Conservation (phyloP, 2,888 invertebrate genomes). For the Acanthosoma haemorrhoidale region DNA sequence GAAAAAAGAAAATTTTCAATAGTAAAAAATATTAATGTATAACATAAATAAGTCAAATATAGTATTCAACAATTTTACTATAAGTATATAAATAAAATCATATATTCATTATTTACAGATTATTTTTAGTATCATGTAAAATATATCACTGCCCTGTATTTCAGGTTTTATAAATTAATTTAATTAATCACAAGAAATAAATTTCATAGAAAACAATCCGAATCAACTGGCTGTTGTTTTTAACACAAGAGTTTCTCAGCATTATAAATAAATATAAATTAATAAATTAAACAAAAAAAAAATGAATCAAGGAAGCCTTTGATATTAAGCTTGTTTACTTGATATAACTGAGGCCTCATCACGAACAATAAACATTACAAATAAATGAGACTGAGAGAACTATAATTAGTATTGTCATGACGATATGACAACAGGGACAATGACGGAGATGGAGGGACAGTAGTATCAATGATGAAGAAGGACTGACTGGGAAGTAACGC, state of each 20-base stretch:
- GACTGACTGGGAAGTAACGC: neutral
- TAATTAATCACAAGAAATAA: slow-evolving; percentile 3
- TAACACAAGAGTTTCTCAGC: neutral
- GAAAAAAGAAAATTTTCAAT: neutral
- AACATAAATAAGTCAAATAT: slow-evolving; percentile 20
- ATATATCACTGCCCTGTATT: slow-evolving; percentile 18
- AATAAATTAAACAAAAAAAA: neutral
- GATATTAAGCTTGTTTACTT: neutral
- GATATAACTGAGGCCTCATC: neutral
- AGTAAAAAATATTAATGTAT: slow-evolving; percentile 1
- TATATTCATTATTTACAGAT: slow-evolving; percentile 13
- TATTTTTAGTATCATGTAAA: slow-evolving; percentile 11
- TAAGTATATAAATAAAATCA: slow-evolving; percentile 16
- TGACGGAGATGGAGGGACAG: neutral
- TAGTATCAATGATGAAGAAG: neutral
- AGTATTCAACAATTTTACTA: slow-evolving; percentile 18
- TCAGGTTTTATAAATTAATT: neutral
- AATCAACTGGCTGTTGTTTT: slow-evolving; percentile 19
- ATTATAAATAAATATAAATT: neutral
- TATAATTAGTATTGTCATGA: neutral
- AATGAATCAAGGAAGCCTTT: slow-evolving; percentile 12
- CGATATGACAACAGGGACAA: neutral
- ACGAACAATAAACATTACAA: neutral
- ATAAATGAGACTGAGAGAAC: neutral
- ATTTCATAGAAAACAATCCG: slow-evolving; percentile 17